These are phyloP conservation scores for Lepidochrysops patricia DNA, from an alignment of 2,888 invertebrate genomes.

Conservation along the genomic window DNA sequence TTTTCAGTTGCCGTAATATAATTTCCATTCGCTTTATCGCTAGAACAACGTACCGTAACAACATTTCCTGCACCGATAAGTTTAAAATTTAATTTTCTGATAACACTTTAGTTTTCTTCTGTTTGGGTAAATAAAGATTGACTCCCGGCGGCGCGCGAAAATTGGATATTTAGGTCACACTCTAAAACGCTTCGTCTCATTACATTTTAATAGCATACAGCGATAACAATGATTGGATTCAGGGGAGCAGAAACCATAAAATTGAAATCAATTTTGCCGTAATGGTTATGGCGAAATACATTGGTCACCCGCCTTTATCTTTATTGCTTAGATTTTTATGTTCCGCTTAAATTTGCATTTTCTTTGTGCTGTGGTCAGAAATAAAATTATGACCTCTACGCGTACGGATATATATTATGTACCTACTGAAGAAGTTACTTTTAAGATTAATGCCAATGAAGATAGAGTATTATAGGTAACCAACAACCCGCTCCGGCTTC, in stretches of 20 bases:
- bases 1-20: too few species aligned
- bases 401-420: too few species aligned
- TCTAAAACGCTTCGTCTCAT: slow-evolving; percentile 56
- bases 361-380: neutral
- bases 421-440: too few species aligned
- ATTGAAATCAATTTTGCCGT: slow-evolving; percentile 71
- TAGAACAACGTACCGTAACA: neutral
- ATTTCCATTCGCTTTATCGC: neutral
- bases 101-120: slow-evolving; percentile 16
- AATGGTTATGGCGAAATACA: slow-evolving; percentile 68
- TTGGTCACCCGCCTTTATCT: slow-evolving; percentile 48
- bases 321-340: slow-evolving; percentile 31
- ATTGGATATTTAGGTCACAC: slow-evolving; percentile 37
- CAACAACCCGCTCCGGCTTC: too few species aligned
- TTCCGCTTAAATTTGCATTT: slow-evolving; percentile 20
- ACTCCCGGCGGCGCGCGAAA: slow-evolving; percentile 20
- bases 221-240: slow-evolving; percentile 73
- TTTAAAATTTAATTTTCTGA: neutral
- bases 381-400: neutral
- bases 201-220: slow-evolving; percentile 64
- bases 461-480: too few species aligned
- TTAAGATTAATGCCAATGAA: too few species aligned
- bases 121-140: slow-evolving; percentile 19
- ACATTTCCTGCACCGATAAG: neutral
- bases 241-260: slow-evolving; percentile 71